Percentiles rank a stretch among this genome's conserved stretches.
Evolutionary conservation across 2,888 invertebrate species (phyloP).

Genomic region (Oxystoma pomonae): DNA sequence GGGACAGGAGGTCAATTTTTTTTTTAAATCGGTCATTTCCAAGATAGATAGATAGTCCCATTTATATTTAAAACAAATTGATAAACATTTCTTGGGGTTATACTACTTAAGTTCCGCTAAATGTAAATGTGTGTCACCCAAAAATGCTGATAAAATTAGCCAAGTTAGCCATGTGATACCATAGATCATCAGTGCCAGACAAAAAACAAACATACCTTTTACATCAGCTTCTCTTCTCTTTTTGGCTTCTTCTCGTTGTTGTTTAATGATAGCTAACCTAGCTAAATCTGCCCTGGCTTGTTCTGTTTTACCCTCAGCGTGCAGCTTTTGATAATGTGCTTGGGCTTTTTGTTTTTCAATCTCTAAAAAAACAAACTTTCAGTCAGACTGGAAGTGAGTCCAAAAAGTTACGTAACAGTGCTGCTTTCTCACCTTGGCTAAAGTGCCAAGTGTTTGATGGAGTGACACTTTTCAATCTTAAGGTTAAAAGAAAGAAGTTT

Average conservation of each 20-base stretch:
- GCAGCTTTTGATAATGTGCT: constrained; percentile 87
- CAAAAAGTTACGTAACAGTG: too few species aligned
- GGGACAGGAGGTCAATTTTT: too few species aligned
- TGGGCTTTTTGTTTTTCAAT: constrained; percentile 86
- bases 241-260: constrained; percentile 94
- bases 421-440: too few species aligned
- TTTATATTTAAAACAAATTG: background rate
- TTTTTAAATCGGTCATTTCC: too few species aligned
- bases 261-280: constrained; percentile 86
- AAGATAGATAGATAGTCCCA: background rate
- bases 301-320: constrained; percentile 93
- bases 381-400: too few species aligned
- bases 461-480: too few species aligned
- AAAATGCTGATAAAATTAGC: too few species aligned
- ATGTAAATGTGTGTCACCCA: too few species aligned
- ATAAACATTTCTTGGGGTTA: background rate
- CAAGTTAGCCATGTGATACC: too few species aligned
- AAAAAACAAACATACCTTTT: constrained; percentile 64
- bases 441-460: too few species aligned
- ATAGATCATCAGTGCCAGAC: too few species aligned
- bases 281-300: constrained; percentile 94
- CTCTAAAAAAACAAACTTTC: constrained; percentile 46
- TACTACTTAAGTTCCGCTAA: background rate
- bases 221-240: constrained; percentile 83
- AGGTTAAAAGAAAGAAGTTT: constrained; percentile 9